Evolutionary conservation across 2,888 invertebrate genomes (phyloP), one percentile per base, ranked within the genome.

Genomic region (Bombylius discolor): DNA sequence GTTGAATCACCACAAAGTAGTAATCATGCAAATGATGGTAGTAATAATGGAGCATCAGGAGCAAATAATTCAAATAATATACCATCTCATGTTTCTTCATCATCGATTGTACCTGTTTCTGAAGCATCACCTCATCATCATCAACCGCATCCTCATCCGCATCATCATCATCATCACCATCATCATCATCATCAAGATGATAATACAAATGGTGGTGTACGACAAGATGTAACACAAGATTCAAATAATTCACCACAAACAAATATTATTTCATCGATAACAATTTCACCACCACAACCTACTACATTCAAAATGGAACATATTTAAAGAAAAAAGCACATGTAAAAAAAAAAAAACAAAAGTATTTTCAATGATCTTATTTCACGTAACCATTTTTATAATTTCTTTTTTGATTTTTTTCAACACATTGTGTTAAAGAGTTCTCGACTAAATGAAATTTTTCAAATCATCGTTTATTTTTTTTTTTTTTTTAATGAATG

Each of bases 241-340:
- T 51, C 60, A 56, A 49, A 51, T 23, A 53, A 56, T 53, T 51
- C 57, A 53, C 45, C 65, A 62, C 57, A 67, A 62, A 68, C 70
- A 31, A 70, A 69, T 59, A 69, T 72, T 32, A 70, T 72, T 48
- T 68, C 69, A 60, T 70, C 71, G 23, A 70, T 73, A 54, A 70
- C 70, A 53, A 72, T 73, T 64, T 72, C 72, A 13, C 70, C 72
- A 12, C 66, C 65, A 57, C 66, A 68, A 47, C 69, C 70, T 58
- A 69, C 70, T 58, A 68, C 66, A 60, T 74, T 74, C 56, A 74
- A 74, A 66, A 73, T 74, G 59, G 74, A 74, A 62, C 68, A 71
- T 58, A 71, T 74, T 63, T 73, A 42, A 42, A 42, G 8, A 36
- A 36, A 36, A 36, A 36, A 36, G 3, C 34, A 36, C 5, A 11